A percentile compares a stretch with the other conserved stretches of the same genome.
These are phyloP conservation scores for Sisor rabdophorus DNA, from an alignment of 2,113 vertebrate genomes.

Conservation along the genomic window DNA sequence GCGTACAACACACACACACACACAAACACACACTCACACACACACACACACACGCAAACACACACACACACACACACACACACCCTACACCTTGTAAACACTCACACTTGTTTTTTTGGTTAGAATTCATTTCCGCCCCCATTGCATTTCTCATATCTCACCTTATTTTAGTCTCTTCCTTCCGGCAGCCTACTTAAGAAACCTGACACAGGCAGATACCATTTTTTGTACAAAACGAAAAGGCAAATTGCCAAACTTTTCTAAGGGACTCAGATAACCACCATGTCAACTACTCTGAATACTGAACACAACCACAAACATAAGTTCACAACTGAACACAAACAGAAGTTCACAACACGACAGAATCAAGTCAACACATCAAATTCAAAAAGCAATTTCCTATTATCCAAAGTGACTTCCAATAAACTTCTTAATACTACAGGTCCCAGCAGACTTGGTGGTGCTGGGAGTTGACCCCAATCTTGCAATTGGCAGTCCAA, in stretches of 20 bases:
- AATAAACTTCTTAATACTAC: too few relatives aligned
- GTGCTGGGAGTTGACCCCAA: too few relatives aligned
- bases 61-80: background rate
- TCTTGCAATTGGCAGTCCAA: too few relatives aligned
- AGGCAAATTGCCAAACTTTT: slow-evolving; percentile 5
- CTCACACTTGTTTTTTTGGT: slow-evolving; percentile 15
- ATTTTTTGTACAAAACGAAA: slow-evolving; percentile 5
- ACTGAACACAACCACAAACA: too few relatives aligned
- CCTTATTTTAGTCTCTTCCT: slow-evolving; percentile 64
- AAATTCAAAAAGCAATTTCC: too few relatives aligned
- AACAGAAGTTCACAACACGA: too few relatives aligned
- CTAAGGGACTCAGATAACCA: background rate
- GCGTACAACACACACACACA: background rate
- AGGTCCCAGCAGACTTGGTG: too few relatives aligned
- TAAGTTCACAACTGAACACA: too few relatives aligned
- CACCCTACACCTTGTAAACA: background rate
- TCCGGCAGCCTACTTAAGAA: slow-evolving; percentile 43
- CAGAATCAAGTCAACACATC: too few relatives aligned
- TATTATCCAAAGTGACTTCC: too few relatives aligned
- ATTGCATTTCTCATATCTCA: slow-evolving; percentile 65
- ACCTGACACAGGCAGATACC: slow-evolving; percentile 43
- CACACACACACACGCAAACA: slow-evolving; percentile 1
- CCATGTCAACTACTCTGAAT: too few relatives aligned
- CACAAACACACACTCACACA: background rate
- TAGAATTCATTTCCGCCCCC: slow-evolving; percentile 54